phyloP scores from a whole-genome alignment of 2,888 invertebrate genomes.

The Oxystoma pomonae region DNA sequence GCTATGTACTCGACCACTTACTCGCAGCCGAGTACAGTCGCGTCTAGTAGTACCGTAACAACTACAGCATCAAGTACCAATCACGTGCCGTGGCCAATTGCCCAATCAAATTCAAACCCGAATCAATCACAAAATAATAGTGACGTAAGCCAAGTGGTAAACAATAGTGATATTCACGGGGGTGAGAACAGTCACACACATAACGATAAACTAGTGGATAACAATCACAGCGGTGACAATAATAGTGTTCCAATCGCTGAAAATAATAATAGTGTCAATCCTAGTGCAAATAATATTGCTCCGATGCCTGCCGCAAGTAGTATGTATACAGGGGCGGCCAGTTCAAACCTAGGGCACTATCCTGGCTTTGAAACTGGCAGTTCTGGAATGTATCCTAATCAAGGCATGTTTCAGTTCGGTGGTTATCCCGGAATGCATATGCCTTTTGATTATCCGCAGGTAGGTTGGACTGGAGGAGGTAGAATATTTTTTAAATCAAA shows the following conservation, averaged over 20 bases:
- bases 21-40: background rate
- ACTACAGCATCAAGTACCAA: background rate
- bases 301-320: slow-evolving; percentile 15
- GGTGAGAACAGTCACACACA: background rate
- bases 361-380: slow-evolving; percentile 37
- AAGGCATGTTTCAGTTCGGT: slow-evolving; percentile 39
- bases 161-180: background rate
- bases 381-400: slow-evolving; percentile 30
- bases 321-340: slow-evolving; percentile 23
- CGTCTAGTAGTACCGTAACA: background rate
- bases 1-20: background rate
- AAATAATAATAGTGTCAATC: background rate
- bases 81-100: background rate
- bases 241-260: background rate
- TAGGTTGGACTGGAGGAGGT: too few relatives aligned
- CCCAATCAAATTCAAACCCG: background rate
- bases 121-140: background rate
- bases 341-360: slow-evolving; percentile 29
- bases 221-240: background rate
- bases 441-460: slow-evolving; percentile 43
- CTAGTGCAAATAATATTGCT: background rate
- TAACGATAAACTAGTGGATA: background rate
- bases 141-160: background rate
- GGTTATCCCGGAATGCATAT: slow-evolving; percentile 37
- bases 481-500: too few relatives aligned